A percentile compares a stretch with the other conserved stretches of the same genome.
These are phyloP conservation scores for Drosophila pseudoananassae DNA, from an alignment of 1,140 invertebrate species.

Conservation along the genomic window DNA sequence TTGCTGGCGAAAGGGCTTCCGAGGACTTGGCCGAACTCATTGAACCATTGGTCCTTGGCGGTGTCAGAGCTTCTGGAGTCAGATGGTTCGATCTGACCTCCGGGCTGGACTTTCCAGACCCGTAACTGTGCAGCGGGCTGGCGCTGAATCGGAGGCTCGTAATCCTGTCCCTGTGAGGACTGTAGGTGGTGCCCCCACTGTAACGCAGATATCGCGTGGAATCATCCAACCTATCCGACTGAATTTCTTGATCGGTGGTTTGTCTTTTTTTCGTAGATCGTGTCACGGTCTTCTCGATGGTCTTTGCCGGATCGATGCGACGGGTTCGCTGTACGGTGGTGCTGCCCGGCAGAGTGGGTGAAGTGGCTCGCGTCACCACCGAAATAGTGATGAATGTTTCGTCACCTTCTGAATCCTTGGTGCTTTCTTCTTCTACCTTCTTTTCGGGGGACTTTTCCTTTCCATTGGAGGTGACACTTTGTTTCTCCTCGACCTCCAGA, in stretches of 20 bases:
- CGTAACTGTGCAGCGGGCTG: constrained; percentile 50
- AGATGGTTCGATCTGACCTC: constrained; percentile 15
- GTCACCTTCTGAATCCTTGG: constrained; percentile 9
- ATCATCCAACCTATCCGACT: constrained; percentile 88
- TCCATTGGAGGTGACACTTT: background rate
- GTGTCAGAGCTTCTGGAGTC: constrained; percentile 14
- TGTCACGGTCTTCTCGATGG: constrained; percentile 84
- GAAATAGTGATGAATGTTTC: constrained; percentile 85
- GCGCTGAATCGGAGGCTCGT: constrained; percentile 81
- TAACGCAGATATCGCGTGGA: constrained; percentile 87
- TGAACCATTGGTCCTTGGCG: constrained; percentile 20
- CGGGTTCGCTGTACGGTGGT: constrained; percentile 86
- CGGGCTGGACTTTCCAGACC: constrained; percentile 23
- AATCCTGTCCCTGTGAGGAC: constrained; percentile 87
- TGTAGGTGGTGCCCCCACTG: constrained; percentile 86
- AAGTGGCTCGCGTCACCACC: constrained; percentile 90
- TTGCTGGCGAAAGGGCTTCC: constrained; percentile 9
- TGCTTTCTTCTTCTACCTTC: background rate
- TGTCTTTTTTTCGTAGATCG: constrained; percentile 85
- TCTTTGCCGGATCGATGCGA: constrained; percentile 89
- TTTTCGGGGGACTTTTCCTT: constrained; percentile 16
- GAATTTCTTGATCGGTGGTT: constrained; percentile 88
- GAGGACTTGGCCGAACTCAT: background rate
- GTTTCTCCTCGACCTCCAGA: constrained; percentile 5
- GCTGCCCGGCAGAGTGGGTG: constrained; percentile 89